These are phyloP conservation scores for Ianthella basta DNA, from an alignment of 37 sponge, comb jelly and placozoan genomes.

Conservation along the genomic window DNA sequence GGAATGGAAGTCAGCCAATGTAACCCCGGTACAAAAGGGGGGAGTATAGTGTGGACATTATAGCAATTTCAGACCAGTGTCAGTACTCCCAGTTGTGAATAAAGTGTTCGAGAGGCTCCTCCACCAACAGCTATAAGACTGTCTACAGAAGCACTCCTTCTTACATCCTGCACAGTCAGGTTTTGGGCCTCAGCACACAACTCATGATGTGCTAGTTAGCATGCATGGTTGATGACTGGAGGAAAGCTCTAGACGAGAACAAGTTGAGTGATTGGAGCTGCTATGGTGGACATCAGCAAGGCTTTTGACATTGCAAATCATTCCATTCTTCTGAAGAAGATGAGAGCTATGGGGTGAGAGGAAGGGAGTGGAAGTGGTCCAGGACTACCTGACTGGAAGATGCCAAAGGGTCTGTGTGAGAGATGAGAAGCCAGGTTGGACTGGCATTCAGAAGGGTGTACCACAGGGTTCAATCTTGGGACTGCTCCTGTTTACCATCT, in stretches of 20 bases:
- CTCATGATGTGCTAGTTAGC: neutral
- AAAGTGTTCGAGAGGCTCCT: conserved; percentile 32
- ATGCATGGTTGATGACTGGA: conserved; percentile 34
- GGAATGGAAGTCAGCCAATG: conserved; percentile 8
- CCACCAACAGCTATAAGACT: conserved; percentile 33
- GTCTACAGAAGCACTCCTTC: conserved; percentile 20
- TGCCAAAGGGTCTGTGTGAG: conserved; percentile 30
- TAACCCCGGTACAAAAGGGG: conserved; percentile 10
- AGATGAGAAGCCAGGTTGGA: conserved; percentile 1
- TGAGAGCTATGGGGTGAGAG: conserved; percentile 13
- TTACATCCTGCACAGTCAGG: conserved; percentile 43
- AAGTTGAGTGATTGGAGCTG: conserved; percentile 23
- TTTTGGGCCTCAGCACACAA: conserved; percentile 20
- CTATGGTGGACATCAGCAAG: conserved; percentile 34
- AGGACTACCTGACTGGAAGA: conserved; percentile 17
- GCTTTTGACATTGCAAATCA: conserved; percentile 39
- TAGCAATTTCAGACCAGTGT: conserved; percentile 29
- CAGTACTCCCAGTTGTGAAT: conserved; percentile 38
- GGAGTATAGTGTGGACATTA: neutral
- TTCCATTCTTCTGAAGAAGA: conserved; percentile 35
- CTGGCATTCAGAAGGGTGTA: conserved; percentile 21
- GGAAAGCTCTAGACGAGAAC: conserved; percentile 30
- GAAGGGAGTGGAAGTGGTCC: conserved; percentile 30
- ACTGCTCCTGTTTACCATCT: conserved; percentile 31
- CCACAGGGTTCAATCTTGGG: conserved; percentile 52